phyloP scores from a whole-genome alignment of 2,888 invertebrate species.

The Andrena chrysosceles region DNA sequence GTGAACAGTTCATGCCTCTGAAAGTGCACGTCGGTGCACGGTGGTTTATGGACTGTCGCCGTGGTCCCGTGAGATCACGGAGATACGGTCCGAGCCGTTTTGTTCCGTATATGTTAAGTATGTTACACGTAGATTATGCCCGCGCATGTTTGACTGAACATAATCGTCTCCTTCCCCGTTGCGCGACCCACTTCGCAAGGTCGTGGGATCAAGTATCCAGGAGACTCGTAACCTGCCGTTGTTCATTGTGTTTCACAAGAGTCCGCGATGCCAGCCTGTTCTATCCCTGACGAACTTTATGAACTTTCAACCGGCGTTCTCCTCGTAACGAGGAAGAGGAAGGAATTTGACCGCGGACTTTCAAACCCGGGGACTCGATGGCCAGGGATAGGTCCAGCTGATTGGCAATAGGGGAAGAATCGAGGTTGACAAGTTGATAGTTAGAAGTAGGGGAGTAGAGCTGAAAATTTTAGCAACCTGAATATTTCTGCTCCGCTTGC shows the following conservation, averaged over 20 bases:
- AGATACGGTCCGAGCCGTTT: slow-evolving; percentile 53
- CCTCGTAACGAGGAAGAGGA: neutral
- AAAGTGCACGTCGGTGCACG: slow-evolving; percentile 6
- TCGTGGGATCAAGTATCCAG: slow-evolving; percentile 71
- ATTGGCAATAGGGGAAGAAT: neutral
- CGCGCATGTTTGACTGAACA: slow-evolving; percentile 71
- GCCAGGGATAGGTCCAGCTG: neutral
- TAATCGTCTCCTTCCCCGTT: slow-evolving; percentile 69
- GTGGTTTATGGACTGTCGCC: slow-evolving; percentile 25
- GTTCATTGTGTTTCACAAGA: slow-evolving; percentile 56
- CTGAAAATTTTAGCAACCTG: too few species aligned
- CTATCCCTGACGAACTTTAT: slow-evolving; percentile 7
- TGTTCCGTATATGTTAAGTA: slow-evolving; percentile 71
- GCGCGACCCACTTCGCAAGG: slow-evolving; percentile 77
- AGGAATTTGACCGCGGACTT: slow-evolving; percentile 8
- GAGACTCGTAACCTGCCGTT: slow-evolving; percentile 62
- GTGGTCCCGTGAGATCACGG: slow-evolving; percentile 37
- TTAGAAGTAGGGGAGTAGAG: too few species aligned
- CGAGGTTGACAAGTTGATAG: neutral
- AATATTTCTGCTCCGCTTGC: too few species aligned
- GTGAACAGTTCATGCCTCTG: neutral
- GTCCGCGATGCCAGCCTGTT: slow-evolving; percentile 9
- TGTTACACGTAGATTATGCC: slow-evolving; percentile 73
- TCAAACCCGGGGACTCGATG: neutral
- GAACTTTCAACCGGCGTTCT: slow-evolving; percentile 10